A percentile compares a stretch with the other conserved stretches of the same genome.
These are phyloP conservation scores for Endotricha flammealis DNA, from an alignment of 2,888 invertebrate genomes.

Conservation along the genomic window DNA sequence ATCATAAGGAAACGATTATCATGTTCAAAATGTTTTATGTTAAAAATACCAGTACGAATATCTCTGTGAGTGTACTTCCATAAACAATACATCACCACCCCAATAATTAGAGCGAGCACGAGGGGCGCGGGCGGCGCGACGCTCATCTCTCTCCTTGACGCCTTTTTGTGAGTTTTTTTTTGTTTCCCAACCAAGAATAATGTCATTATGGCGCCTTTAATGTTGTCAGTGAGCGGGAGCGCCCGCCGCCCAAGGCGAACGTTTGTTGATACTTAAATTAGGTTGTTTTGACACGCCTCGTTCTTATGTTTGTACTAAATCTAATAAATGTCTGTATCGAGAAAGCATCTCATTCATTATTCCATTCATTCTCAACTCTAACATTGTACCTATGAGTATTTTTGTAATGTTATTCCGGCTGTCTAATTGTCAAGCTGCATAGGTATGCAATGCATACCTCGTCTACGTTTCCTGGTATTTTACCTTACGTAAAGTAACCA, in stretches of 20 bases:
- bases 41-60: constrained; percentile 24
- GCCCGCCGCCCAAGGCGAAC: constrained; percentile 73
- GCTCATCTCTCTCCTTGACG: constrained; percentile 60
- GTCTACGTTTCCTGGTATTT: constrained; percentile 10
- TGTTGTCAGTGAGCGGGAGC: constrained; percentile 71
- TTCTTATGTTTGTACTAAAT: constrained; percentile 76
- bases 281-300: constrained; percentile 77
- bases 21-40: constrained; percentile 10
- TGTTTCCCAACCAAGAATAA: constrained; percentile 73
- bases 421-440: constrained; percentile 23
- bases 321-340: constrained; percentile 70
- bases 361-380: constrained; percentile 35
- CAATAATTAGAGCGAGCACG: constrained; percentile 53
- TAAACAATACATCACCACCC: constrained; percentile 56
- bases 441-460: no score
- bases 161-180: constrained; percentile 66
- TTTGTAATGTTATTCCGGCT: constrained; percentile 31
- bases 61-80: constrained; percentile 26
- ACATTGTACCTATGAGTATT: constrained; percentile 39
- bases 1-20: not conserved
- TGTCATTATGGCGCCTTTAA: constrained; percentile 78
- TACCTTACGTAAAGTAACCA: constrained; percentile 37
- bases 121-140: constrained; percentile 37
- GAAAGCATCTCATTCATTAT: constrained; percentile 62
- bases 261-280: constrained; percentile 79